A percentile compares a stretch with the other conserved stretches of the same genome.
phyloP scores from a whole-genome alignment of 2,797 vertebrate genomes.

The Lutjanus campechanus region DNA sequence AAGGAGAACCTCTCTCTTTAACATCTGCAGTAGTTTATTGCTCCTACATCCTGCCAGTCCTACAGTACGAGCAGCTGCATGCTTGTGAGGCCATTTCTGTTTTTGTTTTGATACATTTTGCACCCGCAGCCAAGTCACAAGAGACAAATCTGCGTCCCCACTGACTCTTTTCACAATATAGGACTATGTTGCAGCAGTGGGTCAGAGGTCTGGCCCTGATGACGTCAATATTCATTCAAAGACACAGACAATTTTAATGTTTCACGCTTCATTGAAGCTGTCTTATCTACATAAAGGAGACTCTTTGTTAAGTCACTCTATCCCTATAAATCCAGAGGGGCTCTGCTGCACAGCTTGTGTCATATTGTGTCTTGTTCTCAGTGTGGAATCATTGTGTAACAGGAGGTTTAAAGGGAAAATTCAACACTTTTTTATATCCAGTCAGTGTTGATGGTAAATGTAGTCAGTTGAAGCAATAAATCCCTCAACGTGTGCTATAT shows the following conservation, averaged over 20 bases:
- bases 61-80: neutral
- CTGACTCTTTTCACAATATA: constrained; percentile 34
- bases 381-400: constrained; percentile 29
- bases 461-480: too few relatives aligned
- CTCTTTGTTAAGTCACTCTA: constrained; percentile 40
- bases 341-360: constrained; percentile 8
- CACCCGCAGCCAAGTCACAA: constrained; percentile 40
- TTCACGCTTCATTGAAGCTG: constrained; percentile 45
- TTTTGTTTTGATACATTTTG: constrained; percentile 24
- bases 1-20: neutral
- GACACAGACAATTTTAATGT: constrained; percentile 30
- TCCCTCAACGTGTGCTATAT: too few relatives aligned
- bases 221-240: constrained; percentile 39
- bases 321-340: constrained; percentile 13
- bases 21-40: neutral
- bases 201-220: constrained; percentile 30
- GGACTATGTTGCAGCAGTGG: constrained; percentile 24
- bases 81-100: neutral
- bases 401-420: constrained; percentile 18
- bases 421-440: too few relatives aligned
- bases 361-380: constrained; percentile 38
- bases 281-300: constrained; percentile 40
- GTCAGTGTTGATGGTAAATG: too few relatives aligned
- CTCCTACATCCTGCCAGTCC: neutral
- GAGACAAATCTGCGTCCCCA: constrained; percentile 29